Evolutionary conservation across 2,113 vertebrate species (phyloP).

Genomic region (Synodontis membranacea): DNA sequence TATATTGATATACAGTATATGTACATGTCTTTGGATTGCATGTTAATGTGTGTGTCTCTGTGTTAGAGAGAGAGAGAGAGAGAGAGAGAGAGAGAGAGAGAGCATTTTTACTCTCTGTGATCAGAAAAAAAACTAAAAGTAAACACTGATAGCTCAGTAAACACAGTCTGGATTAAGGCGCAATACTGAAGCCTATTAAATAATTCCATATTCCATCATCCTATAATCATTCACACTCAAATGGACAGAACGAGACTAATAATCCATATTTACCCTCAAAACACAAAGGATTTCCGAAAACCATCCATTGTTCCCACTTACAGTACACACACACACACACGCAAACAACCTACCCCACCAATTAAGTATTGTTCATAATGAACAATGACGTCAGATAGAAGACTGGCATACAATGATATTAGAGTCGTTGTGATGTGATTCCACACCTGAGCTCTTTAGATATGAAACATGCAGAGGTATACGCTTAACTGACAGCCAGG

Average conservation of each 20-base stretch:
- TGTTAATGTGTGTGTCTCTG: neutral
- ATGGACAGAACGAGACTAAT: neutral
- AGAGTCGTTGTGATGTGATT: constrained; percentile 6
- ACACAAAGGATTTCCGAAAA: neutral
- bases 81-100: neutral
- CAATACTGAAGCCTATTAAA: constrained; percentile 38
- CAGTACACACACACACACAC: neutral
- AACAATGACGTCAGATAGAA: constrained; percentile 2
- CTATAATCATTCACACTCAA: neutral
- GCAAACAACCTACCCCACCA: too few relatives aligned
- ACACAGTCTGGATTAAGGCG: constrained; percentile 13
- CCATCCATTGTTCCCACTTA: too few relatives aligned
- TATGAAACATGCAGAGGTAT: constrained; percentile 38
- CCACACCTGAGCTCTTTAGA: constrained; percentile 33
- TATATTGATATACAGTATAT: neutral
- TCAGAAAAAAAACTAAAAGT: constrained; percentile 9
- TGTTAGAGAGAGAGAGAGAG: neutral
- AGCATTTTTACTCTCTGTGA: constrained; percentile 24
- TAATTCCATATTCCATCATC: constrained; percentile 35
- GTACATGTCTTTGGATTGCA: neutral
- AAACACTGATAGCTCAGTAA: constrained; percentile 40
- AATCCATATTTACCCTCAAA: constrained; percentile 8
- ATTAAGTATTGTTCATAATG: neutral
- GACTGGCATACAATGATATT: constrained; percentile 22
- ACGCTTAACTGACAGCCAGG: constrained; percentile 38